Base-by-base conservation (phyloP, 2,113 vertebrate genomes). In the Syrmaticus mikado region DNA sequence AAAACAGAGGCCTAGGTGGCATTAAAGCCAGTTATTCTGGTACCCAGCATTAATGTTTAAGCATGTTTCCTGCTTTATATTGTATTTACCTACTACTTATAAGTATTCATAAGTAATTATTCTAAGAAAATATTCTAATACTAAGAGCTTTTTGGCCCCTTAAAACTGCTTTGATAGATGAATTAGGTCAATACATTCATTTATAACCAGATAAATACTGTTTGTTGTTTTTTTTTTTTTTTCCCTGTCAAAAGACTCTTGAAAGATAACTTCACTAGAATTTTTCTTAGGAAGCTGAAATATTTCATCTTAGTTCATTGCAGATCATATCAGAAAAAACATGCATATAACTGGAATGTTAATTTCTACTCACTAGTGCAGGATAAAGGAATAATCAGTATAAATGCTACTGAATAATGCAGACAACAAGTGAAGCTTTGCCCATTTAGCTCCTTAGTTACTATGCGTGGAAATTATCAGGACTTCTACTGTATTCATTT, bases 31-130 rank as follows among this genome's bases (percentile, higher is more conserved):
- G 48, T 77, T 65, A n/a, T 65, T 21, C 60, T 86, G 67, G 38
- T 64, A 82, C 5, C 82, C 21, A 77, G 40, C 73, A 92, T 94
- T 94, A 93, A 85, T 57, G 87, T 96, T 95, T 93, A 87, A 89
- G 87, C 0, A 2, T 50, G 45, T 90, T 80, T 81, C 61, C 52
- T 27, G 38, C 65, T 91, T 93, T 75, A 66, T 87, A 71, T 24
- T 34, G 11, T 6, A 75, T 80, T 22, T 75, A 61, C 75, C 46
- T 92, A 46, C 48, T 75, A 70, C 85, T 89, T 91, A 67, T 64
- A 77, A 72, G 43, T 83, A 48, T 85, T 70, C 87, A 92, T 84
- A 78, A 91, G 82, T n/a, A 25, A 41, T 60, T 93, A 70, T 94
- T 46, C 7, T 28, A 89, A 79, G 57, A 61, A 89, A 92, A 67